Conservation (phyloP, 37 sponge, comb jelly and placozoan genomes). For the Spongilla lacustris region DNA sequence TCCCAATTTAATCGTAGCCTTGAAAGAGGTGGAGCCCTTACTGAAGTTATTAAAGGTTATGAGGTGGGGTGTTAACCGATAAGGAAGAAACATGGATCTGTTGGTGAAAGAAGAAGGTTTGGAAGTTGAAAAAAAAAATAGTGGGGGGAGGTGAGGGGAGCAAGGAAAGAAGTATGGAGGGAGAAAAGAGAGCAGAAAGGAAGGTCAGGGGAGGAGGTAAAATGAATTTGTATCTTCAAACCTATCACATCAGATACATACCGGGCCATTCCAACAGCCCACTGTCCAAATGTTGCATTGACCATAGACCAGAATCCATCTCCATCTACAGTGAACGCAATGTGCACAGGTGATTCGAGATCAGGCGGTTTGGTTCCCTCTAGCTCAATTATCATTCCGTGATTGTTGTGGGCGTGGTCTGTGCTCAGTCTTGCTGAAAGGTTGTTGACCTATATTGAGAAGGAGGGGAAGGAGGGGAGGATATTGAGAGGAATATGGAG, state of each 20-base stretch:
- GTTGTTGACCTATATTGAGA: neutral
- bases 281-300: slow-evolving; percentile 16
- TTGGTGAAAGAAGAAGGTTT: neutral
- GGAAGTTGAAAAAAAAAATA: no score
- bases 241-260: neutral
- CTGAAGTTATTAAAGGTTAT: slow-evolving; percentile 21
- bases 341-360: neutral
- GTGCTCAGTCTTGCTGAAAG: slow-evolving; percentile 4
- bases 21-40: slow-evolving; percentile 11
- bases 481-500: neutral
- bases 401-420: slow-evolving; percentile 6
- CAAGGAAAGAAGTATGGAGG: neutral
- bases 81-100: slow-evolving; percentile 53
- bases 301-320: slow-evolving; percentile 26
- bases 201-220: neutral
- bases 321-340: slow-evolving; percentile 24
- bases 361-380: slow-evolving; percentile 18
- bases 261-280: slow-evolving; percentile 17
- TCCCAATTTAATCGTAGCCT: slow-evolving; percentile 19
- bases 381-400: slow-evolving; percentile 29
- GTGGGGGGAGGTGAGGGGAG: neutral
- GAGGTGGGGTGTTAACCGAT: slow-evolving; percentile 29
- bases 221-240: neutral
- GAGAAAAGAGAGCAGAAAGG: no score
- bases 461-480: no score